A percentile compares a stretch with the other conserved stretches of the same genome.
Evolutionary conservation across 2,113 vertebrate genomes (phyloP).

Genomic region (Anarrhichthys ocellatus): DNA sequence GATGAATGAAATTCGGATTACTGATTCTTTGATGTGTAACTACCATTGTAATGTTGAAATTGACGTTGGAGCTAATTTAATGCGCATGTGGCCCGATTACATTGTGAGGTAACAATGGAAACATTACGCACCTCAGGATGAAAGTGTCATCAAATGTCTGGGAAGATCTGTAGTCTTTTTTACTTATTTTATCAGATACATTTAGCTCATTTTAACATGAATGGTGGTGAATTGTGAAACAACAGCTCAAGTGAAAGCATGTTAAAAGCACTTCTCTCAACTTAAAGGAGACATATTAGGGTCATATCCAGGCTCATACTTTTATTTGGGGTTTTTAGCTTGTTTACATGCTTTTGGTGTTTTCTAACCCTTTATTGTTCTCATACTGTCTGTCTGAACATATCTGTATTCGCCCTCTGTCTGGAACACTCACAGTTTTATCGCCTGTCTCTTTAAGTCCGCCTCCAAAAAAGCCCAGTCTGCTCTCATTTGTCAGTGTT

Average conservation of each 20-base stretch:
- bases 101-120: not conserved
- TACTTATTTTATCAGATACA: not conserved
- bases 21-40: not conserved
- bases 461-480: too few species aligned
- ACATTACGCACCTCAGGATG: not conserved
- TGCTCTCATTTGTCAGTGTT: too few species aligned
- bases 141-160: not conserved
- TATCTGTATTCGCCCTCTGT: not conserved
- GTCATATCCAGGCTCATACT: not conserved
- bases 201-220: not conserved
- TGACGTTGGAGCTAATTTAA: not conserved
- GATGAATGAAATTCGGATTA: not conserved
- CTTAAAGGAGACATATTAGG: not conserved
- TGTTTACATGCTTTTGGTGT: not conserved
- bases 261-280: not conserved
- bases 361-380: not conserved
- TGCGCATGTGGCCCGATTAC: too few species aligned
- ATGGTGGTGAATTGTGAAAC: not conserved
- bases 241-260: not conserved
- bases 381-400: not conserved
- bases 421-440: not conserved
- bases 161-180: not conserved
- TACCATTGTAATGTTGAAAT: not conserved
- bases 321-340: not conserved
- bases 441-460: not conserved